Evolutionary conservation across 37 sponge, comb jelly and placozoan genomes (phyloP).

Genomic region (Sycon ciliatum): DNA sequence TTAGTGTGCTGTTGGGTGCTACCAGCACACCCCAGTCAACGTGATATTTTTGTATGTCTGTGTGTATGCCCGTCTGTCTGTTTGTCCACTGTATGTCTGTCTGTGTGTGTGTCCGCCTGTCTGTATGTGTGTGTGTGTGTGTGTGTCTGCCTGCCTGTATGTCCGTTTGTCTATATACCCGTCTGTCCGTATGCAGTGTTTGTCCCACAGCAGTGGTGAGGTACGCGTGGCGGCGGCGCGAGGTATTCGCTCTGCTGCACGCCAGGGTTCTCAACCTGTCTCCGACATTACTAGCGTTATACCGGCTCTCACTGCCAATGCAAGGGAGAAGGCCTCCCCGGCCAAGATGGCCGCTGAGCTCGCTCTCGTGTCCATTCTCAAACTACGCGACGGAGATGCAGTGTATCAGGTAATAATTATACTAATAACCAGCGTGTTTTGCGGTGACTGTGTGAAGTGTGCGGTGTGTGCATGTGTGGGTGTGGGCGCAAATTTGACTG

Average conservation of each 20-base stretch:
- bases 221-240: not conserved
- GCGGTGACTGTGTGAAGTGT: too few relatives aligned
- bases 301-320: not conserved
- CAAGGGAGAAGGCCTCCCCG: not conserved
- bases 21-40: too few relatives aligned
- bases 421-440: not conserved
- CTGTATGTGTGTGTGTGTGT: constrained; percentile 5
- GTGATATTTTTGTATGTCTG: too few relatives aligned
- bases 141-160: not conserved
- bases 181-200: not conserved
- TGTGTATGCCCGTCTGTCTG: too few relatives aligned
- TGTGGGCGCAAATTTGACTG: too few relatives aligned
- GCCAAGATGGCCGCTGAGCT: not conserved
- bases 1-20: too few relatives aligned
- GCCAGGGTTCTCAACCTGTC: not conserved
- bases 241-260: not conserved
- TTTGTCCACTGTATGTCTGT: constrained; percentile 1
- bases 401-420: not conserved
- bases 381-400: not conserved
- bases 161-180: not conserved
- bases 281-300: not conserved
- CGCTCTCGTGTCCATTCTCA: not conserved
- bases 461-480: too few relatives aligned
- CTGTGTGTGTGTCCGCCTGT: constrained; percentile 16
- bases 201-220: not conserved